Evolutionary conservation across 2,113 vertebrate genomes (phyloP).

Genomic region (Chaetodon trifascialis): DNA sequence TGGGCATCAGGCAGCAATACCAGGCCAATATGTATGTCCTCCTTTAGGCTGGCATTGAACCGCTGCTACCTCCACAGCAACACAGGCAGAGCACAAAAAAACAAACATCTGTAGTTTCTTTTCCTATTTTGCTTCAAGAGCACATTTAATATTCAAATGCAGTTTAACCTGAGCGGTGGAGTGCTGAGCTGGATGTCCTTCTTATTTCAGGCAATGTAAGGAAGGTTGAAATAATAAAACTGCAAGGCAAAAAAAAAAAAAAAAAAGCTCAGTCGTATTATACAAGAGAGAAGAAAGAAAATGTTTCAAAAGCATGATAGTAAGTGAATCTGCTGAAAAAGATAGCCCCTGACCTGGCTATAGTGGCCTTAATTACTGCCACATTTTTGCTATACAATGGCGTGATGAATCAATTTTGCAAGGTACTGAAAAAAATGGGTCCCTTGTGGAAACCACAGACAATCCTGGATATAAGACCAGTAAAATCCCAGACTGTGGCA

Average conservation of each 20-base stretch:
- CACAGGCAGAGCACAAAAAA: not conserved
- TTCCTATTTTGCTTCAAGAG: not conserved
- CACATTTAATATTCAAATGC: not conserved
- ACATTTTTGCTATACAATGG: constrained; percentile 46
- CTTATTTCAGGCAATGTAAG: constrained; percentile 7
- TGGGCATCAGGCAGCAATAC: constrained; percentile 52
- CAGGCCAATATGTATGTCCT: constrained; percentile 25
- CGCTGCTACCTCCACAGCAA: constrained; percentile 21
- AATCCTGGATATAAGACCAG: constrained; percentile 35
- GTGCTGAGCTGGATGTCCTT: not conserved
- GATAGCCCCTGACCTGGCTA: constrained; percentile 46
- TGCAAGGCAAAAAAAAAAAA: constrained; percentile 4
- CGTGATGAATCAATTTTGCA: constrained; percentile 62
- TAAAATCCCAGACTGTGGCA: constrained; percentile 58
- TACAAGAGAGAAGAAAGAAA: constrained; percentile 14
- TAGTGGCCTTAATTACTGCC: constrained; percentile 44
- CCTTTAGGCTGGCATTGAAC: constrained; percentile 34
- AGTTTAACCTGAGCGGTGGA: not conserved
- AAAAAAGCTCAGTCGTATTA: constrained; percentile 5
- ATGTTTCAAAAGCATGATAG: constrained; percentile 12
- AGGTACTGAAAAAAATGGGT: constrained; percentile 50
- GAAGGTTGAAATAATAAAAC: constrained; percentile 25
- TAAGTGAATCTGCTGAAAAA: constrained; percentile 40
- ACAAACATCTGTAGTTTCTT: not conserved
- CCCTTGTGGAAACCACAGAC: constrained; percentile 56